These are phyloP conservation scores for Enteromius afrohamiltoni DNA, from an alignment of 2,797 vertebrate genomes.

Conservation along the genomic window DNA sequence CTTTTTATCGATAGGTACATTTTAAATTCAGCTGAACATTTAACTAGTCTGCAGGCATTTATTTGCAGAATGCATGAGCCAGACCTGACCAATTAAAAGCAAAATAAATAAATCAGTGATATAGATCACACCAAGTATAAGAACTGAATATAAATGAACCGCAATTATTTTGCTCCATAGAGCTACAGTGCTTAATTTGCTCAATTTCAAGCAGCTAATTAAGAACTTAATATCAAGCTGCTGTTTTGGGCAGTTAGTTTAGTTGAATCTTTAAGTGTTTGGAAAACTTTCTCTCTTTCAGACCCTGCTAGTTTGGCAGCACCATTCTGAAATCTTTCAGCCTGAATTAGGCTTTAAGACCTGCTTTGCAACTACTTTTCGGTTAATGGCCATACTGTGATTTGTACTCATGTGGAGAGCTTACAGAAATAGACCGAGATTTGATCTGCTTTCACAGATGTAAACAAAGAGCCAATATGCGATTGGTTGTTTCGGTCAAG, in stretches of 20 bases:
- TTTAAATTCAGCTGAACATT: not conserved
- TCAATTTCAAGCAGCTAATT: not conserved
- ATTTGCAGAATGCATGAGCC: not conserved
- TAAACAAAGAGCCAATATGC: constrained; percentile 44
- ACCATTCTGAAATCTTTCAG: constrained; percentile 23
- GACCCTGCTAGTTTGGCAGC: not conserved
- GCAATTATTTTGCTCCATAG: not conserved
- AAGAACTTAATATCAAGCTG: constrained; percentile 1
- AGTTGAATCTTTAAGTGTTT: constrained; percentile 21
- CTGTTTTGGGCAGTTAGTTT: constrained; percentile 4
- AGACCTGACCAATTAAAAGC: not conserved
- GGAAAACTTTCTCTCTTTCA: constrained; percentile 16
- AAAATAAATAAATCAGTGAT: constrained; percentile 14
- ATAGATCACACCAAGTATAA: constrained; percentile 1
- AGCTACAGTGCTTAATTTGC: not conserved
- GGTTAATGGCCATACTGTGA: constrained; percentile 26
- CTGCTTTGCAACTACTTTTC: constrained; percentile 17
- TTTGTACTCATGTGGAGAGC: constrained; percentile 41
- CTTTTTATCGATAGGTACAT: not conserved
- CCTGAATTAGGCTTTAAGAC: constrained; percentile 11
- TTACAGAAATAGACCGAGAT: constrained; percentile 52
- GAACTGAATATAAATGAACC: constrained; percentile 2
- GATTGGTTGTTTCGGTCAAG: constrained; percentile 59
- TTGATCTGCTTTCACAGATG: constrained; percentile 45
- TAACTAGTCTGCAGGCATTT: constrained; percentile 6